Conservation (phyloP, 92 coral and sea anemone genomes). For the Anthopleura xanthogrammica region DNA sequence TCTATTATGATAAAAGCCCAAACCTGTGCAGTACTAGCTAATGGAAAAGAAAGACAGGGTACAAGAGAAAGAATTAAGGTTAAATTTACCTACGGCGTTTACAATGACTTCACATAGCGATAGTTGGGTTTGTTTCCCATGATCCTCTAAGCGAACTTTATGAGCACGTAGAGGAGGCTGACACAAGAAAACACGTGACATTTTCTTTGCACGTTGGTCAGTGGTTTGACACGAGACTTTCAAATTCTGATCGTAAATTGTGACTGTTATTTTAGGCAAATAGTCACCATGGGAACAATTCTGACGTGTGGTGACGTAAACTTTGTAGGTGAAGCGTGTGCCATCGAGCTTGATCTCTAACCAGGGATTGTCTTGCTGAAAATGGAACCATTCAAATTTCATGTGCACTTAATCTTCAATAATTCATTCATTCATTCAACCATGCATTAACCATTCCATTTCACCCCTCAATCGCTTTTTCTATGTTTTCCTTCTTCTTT, state of each 20-base stretch:
- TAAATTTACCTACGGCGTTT: neutral
- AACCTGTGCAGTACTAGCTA: neutral
- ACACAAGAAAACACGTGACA: conserved; percentile 7
- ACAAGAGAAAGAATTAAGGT: too few relatives aligned
- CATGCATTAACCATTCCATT: too few relatives aligned
- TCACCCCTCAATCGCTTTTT: too few relatives aligned
- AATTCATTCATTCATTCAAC: too few relatives aligned
- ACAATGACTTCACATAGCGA: neutral
- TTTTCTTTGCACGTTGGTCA: neutral
- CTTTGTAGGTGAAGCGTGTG: neutral
- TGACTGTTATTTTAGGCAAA: neutral
- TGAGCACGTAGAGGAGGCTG: conserved; percentile 10
- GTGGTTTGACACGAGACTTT: neutral
- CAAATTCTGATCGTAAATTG: neutral
- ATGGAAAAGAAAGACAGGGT: too few relatives aligned
- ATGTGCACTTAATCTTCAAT: too few relatives aligned
- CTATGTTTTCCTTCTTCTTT: too few relatives aligned
- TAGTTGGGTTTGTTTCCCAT: neutral
- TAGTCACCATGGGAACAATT: neutral
- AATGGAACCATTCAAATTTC: neutral
- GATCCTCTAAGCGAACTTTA: neutral
- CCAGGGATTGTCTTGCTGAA: conserved; percentile 12
- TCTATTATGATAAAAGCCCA: too few relatives aligned
- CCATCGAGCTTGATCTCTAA: neutral
- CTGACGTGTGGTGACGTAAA: neutral